A percentile compares a stretch with the other conserved stretches of the same genome.
Conservation (phyloP, 2,797 vertebrate species). For the Pseudomugil tenellus region DNA sequence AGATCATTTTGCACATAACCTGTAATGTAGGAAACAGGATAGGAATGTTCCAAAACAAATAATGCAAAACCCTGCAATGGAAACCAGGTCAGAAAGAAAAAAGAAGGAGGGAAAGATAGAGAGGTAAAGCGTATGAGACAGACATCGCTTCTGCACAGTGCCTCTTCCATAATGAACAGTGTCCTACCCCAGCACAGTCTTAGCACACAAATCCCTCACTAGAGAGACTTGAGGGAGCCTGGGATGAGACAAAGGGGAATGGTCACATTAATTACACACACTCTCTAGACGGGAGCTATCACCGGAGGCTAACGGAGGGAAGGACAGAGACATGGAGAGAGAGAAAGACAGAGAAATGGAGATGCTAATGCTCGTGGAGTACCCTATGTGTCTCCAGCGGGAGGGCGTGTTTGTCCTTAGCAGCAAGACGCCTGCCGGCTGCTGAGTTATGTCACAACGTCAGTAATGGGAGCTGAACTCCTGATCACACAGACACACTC, state of each 20-base stretch:
- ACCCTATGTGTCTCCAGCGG: constrained; percentile 60
- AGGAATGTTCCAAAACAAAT: constrained; percentile 51
- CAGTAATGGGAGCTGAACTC: constrained; percentile 71
- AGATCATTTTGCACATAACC: not conserved
- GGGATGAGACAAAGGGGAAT: constrained; percentile 76
- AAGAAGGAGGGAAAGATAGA: constrained; percentile 48
- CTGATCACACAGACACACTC: constrained; percentile 37
- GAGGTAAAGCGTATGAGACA: constrained; percentile 67
- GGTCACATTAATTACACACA: constrained; percentile 79
- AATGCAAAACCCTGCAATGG: constrained; percentile 40
- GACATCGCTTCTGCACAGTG: constrained; percentile 52
- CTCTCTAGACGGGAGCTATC: constrained; percentile 72
- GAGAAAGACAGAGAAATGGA: constrained; percentile 60
- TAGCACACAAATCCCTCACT: constrained; percentile 65
- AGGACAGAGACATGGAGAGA: constrained; percentile 58
- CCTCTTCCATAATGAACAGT: constrained; percentile 71
- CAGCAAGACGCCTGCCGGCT: constrained; percentile 73
- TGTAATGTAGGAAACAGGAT: constrained; percentile 1
- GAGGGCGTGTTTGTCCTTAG: constrained; percentile 73
- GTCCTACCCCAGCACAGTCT: constrained; percentile 59
- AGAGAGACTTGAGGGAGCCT: constrained; percentile 64
- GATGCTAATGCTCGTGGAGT: constrained; percentile 64
- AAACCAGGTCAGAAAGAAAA: constrained; percentile 70
- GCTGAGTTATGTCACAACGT: constrained; percentile 75
- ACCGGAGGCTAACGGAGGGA: constrained; percentile 63